phyloP scores from a whole-genome alignment of 2,888 invertebrate species.

The Ptychoptera albimana region DNA sequence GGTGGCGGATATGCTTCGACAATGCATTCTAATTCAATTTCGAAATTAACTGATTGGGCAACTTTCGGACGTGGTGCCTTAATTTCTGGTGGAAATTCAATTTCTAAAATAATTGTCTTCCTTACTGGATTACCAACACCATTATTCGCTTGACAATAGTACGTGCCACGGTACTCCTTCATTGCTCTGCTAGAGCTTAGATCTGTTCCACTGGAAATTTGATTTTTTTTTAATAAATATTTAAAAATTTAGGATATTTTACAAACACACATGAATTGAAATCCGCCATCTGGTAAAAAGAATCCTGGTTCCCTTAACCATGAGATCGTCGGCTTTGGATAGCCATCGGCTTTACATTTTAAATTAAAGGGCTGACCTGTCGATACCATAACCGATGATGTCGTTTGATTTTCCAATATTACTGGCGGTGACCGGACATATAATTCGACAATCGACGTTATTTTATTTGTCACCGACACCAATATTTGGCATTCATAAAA shows the following conservation, averaged over 20 bases:
- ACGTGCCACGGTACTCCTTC: slow-evolving; percentile 26
- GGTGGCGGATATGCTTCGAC: slow-evolving; percentile 28
- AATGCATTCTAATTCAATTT: slow-evolving; percentile 25
- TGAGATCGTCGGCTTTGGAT: slow-evolving; percentile 52
- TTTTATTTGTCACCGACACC: slow-evolving; percentile 22
- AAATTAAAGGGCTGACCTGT: slow-evolving; percentile 28
- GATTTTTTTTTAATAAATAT: neutral
- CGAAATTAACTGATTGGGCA: slow-evolving; percentile 22
- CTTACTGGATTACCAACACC: slow-evolving; percentile 25
- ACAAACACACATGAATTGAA: slow-evolving; percentile 1
- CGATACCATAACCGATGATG: slow-evolving; percentile 18
- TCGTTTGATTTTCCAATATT: slow-evolving; percentile 20
- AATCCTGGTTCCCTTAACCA: slow-evolving; percentile 52
- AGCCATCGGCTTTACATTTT: slow-evolving; percentile 60
- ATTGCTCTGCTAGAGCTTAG: slow-evolving; percentile 8
- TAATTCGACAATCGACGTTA: slow-evolving; percentile 21
- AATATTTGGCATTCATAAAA: slow-evolving; percentile 28
- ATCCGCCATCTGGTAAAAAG: slow-evolving; percentile 26
- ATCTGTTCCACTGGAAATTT: slow-evolving; percentile 17
- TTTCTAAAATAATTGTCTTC: slow-evolving; percentile 23
- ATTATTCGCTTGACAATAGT: slow-evolving; percentile 27
- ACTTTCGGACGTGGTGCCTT: slow-evolving; percentile 24
- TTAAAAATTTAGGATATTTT: neutral
- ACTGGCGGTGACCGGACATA: slow-evolving; percentile 25
- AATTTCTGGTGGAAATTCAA: slow-evolving; percentile 28